Evolutionary conservation across 2,797 vertebrate genomes (phyloP), one percentile per base, ranked within the genome.

Genomic region (Acipenser oxyrinchus): DNA sequence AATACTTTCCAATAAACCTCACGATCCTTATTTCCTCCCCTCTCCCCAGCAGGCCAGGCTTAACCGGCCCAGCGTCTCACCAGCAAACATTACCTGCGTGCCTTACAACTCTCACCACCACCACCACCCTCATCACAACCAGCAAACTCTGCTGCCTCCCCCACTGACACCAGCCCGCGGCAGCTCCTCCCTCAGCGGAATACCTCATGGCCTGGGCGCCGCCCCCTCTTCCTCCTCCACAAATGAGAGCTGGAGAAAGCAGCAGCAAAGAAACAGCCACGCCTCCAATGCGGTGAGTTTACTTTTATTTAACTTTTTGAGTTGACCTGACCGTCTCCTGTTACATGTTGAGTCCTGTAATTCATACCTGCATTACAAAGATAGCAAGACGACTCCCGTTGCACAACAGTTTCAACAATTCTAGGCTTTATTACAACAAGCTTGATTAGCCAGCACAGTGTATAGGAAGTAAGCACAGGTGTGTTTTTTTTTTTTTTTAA

Each of bases 21-120:
- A 37, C 5, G 5, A 5, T 37, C 37, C 37, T 37, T 37, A 37
- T 37, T 37, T 5, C 5, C 37, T 37, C 37, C 37, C 37, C 37
- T 37, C 37, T 37, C 37, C 37, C 5, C 37, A 37, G 37, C 37
- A 37, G 37, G 37, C 37, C 70, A 72, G 82, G 84, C 52, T 74
- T 78, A 81, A 86, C 62, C 79, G 74, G 61, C 88, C 87, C 81
- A 82, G 77, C 75, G 79, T 83, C 57, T 88, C 91, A 94, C 92
- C 93, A 94, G 92, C 92, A 90, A 91, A 91, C 80, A 85, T 88
- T 80, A 85, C 90, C 85, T 85, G 90, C 78, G 92, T 96, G 94
- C 93, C 94, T 95, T 96, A 94, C 76, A 91, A 88, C 87, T 90
- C 91, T 79, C 77, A 79, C 78, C 87, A 78, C 64, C 68, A 88